Percentiles rank a stretch among this genome's conserved stretches.
Conservation (phyloP, 2,888 invertebrate genomes). For the Cylloceria caligata region DNA sequence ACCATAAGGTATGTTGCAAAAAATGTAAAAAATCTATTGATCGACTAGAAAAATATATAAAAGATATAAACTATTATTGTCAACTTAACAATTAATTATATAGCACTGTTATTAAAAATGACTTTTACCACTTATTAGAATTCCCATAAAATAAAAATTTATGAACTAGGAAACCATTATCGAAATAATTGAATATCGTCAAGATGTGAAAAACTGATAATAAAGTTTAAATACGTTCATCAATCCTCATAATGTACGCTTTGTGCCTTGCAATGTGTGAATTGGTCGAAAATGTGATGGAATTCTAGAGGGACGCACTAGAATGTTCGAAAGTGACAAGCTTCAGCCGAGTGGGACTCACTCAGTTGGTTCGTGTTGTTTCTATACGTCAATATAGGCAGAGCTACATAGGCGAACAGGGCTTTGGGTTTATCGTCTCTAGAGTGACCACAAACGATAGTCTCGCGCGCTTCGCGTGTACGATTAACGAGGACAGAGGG, state of each 20-base stretch:
- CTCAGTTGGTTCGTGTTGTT: constrained; percentile 2
- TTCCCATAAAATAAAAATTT: background rate
- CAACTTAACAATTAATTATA: too few species aligned
- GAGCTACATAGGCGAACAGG: background rate
- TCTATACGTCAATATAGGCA: constrained; percentile 15
- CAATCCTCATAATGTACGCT: background rate
- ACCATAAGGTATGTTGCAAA: too few species aligned
- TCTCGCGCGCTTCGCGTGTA: background rate
- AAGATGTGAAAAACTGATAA: background rate
- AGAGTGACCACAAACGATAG: constrained; percentile 36
- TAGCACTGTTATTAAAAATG: background rate
- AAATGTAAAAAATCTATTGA: too few species aligned
- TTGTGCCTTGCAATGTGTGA: background rate
- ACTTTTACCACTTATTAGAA: background rate
- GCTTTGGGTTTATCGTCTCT: constrained; percentile 39
- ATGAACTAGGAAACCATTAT: background rate
- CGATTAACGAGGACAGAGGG: constrained; percentile 2
- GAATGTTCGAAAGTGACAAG: background rate
- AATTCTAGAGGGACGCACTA: background rate
- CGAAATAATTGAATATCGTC: background rate
- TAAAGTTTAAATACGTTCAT: too few species aligned
- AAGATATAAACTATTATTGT: too few species aligned
- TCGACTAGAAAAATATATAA: too few species aligned
- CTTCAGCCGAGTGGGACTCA: constrained; percentile 11
- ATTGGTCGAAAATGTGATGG: constrained; percentile 5